phyloP scores from a whole-genome alignment of 2,888 invertebrate species.

The Oasisia sp. region DNA sequence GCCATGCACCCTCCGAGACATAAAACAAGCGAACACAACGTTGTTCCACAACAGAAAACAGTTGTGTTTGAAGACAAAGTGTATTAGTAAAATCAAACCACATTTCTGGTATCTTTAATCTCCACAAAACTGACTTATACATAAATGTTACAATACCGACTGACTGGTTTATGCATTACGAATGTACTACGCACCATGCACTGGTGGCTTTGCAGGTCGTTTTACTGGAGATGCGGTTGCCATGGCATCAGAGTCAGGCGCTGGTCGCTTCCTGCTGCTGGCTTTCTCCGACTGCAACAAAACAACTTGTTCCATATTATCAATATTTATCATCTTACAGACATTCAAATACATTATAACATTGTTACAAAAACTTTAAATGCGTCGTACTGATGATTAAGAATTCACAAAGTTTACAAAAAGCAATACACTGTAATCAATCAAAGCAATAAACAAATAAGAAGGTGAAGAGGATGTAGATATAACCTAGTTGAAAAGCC shows the following conservation, averaged over 20 bases:
- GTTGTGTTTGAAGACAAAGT: background rate
- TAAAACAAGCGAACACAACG: background rate
- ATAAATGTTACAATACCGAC: background rate
- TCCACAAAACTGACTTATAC: background rate
- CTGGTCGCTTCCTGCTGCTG: conserved; percentile 29
- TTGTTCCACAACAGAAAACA: background rate
- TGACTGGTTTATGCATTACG: background rate
- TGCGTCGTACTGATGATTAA: background rate
- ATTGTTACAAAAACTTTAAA: background rate
- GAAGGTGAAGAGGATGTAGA: background rate
- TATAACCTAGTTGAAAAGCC: background rate
- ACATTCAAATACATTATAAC: background rate
- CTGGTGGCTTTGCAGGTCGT: conserved; percentile 20
- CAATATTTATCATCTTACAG: background rate
- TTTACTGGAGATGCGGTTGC: conserved; percentile 22
- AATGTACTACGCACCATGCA: conserved; percentile 3
- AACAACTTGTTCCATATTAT: background rate
- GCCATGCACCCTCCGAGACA: background rate
- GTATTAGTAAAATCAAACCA: background rate
- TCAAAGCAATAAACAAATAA: background rate
- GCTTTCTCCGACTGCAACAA: conserved; percentile 3
- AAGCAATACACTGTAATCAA: background rate
- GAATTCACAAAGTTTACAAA: background rate
- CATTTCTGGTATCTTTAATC: background rate
- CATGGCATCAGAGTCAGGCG: conserved; percentile 20